Evolutionary conservation across 2,888 invertebrate genomes (phyloP).

Genomic region (Gibbula magus): DNA sequence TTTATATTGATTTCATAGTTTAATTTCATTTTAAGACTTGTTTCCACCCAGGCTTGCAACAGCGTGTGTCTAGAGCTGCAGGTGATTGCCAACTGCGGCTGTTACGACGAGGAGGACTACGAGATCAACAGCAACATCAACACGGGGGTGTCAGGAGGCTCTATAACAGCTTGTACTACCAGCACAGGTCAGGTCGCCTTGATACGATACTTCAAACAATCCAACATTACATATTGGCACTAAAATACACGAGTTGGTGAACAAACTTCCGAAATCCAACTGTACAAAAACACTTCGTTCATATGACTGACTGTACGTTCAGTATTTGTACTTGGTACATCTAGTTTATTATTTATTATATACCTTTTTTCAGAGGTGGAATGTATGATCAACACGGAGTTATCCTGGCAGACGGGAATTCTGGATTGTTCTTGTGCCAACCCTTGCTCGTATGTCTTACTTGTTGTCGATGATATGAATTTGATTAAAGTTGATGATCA

Average conservation of each 20-base stretch:
- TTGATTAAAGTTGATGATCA: too few species aligned
- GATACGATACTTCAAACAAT: too few species aligned
- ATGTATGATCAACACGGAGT: conserved; percentile 23
- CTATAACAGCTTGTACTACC: not conserved
- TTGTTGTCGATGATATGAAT: too few species aligned
- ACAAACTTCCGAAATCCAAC: too few species aligned
- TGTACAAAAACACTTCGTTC: too few species aligned
- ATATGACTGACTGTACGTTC: too few species aligned
- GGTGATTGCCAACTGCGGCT: not conserved
- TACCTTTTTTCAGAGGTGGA: conserved; percentile 34
- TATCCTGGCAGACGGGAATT: conserved; percentile 9
- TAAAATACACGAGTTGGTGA: too few species aligned
- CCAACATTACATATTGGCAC: too few species aligned
- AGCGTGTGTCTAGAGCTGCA: not conserved
- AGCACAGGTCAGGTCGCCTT: not conserved
- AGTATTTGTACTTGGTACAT: too few species aligned
- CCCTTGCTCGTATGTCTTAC: conserved; percentile 41
- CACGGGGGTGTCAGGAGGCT: not conserved
- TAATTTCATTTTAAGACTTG: too few species aligned
- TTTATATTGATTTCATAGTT: too few species aligned
- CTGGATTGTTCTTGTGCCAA: conserved; percentile 36
- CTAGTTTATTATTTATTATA: too few species aligned
- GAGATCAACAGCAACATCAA: not conserved
- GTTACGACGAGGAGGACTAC: not conserved
- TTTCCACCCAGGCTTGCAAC: not conserved